A percentile compares a stretch with the other conserved stretches of the same genome.
phyloP scores from a whole-genome alignment of 2,888 invertebrate species.

The Heliconius sara region DNA sequence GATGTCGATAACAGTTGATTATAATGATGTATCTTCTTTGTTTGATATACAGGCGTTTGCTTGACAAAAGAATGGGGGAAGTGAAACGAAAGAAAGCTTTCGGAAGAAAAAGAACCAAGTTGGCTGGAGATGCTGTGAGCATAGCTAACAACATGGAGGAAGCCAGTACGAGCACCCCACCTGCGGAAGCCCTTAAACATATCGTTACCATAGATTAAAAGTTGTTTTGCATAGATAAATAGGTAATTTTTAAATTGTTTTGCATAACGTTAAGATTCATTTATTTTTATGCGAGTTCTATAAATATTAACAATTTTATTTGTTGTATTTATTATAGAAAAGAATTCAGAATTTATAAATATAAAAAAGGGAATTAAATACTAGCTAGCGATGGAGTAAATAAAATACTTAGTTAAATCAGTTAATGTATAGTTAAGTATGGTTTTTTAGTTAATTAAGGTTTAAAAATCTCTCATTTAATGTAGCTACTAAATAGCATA shows the following conservation, averaged over 20 bases:
- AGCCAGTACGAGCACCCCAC: constrained; percentile 64
- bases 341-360: neutral
- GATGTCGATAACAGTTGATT: too few relatives aligned
- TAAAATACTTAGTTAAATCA: constrained; percentile 1
- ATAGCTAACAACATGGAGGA: constrained; percentile 77
- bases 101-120: constrained; percentile 58
- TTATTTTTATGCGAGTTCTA: neutral
- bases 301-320: neutral
- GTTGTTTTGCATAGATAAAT: neutral
- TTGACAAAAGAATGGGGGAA: constrained; percentile 71
- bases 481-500: neutral
- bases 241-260: neutral
- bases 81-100: constrained; percentile 67
- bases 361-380: neutral
- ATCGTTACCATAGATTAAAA: constrained; percentile 59
- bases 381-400: neutral
- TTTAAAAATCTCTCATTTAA: neutral
- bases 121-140: constrained; percentile 63
- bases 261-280: neutral
- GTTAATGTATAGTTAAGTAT: neutral
- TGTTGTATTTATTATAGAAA: neutral
- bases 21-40: neutral
- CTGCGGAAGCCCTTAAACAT: constrained; percentile 63
- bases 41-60: constrained; percentile 68
- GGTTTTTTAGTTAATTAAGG: neutral